A percentile compares a stretch with the other conserved stretches of the same genome.
Evolutionary conservation across 2,888 invertebrate species (phyloP).

Genomic region (Chamaedrilus cognettii): DNA sequence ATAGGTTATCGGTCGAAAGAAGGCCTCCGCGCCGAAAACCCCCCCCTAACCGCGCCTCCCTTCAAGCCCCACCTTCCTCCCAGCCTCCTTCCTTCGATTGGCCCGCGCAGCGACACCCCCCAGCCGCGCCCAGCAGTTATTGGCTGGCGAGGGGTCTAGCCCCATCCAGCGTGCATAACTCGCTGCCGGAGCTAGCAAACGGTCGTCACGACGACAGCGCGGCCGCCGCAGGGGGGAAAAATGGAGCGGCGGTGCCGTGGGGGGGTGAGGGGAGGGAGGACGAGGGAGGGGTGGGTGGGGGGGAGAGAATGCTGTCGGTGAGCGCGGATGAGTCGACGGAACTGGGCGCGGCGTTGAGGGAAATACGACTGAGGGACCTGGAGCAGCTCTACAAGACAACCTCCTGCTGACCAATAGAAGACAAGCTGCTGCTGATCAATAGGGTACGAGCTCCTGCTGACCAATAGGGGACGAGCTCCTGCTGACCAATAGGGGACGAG

Average conservation of each 20-base stretch:
- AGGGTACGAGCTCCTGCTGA: no score
- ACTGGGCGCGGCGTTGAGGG: neutral
- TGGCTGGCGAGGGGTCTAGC: neutral
- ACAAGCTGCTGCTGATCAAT: no score
- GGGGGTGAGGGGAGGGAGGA: neutral
- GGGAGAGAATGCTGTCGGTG: neutral
- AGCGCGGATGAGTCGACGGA: neutral
- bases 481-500: no score
- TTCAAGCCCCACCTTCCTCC: neutral
- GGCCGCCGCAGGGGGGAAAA: neutral
- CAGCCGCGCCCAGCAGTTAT: neutral
- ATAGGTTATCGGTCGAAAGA: neutral
- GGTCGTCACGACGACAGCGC: neutral
- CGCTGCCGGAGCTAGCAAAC: neutral
- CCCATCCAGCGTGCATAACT: neutral
- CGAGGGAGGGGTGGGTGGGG: neutral
- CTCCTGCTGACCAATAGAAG: neutral
- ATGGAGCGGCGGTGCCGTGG: neutral
- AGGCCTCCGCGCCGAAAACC: neutral
- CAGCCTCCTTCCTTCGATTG: neutral
- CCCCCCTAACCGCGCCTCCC: neutral
- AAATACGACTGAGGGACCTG: neutral
- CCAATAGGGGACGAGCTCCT: no score
- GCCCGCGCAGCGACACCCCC: neutral
- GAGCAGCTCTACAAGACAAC: slow-evolving; percentile 1